Evolutionary conservation across 2,888 invertebrate genomes (phyloP).

Genomic region (Pecten maximus): DNA sequence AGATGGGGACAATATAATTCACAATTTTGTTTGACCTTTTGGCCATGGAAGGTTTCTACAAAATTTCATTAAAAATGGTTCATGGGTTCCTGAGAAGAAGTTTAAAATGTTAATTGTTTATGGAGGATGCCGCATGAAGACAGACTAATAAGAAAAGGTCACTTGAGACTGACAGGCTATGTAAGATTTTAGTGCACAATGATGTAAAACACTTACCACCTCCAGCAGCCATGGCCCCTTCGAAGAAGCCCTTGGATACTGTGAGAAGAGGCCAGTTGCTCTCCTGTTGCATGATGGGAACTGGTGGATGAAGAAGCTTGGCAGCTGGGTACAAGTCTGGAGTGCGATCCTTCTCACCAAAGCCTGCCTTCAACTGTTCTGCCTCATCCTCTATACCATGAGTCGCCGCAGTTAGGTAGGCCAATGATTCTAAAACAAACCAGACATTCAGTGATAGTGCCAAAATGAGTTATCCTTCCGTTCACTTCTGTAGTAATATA

Average conservation of each 20-base stretch:
- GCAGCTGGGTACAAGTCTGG: conserved; percentile 91
- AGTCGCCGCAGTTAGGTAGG: conserved; percentile 96
- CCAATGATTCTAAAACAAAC: conserved; percentile 86
- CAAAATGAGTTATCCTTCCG: no score
- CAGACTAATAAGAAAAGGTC: no score
- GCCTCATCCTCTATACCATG: conserved; percentile 93
- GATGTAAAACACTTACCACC: conserved; percentile 40
- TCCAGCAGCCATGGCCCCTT: conserved; percentile 82
- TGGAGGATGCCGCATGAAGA: no score
- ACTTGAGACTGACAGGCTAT: no score
- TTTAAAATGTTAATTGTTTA: no score
- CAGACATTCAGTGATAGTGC: background rate
- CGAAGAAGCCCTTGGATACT: conserved; percentile 89
- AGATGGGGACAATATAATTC: no score
- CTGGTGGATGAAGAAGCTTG: conserved; percentile 91
- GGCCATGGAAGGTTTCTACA: no score
- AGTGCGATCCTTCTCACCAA: conserved; percentile 86
- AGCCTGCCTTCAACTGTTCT: conserved; percentile 85
- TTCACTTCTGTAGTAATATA: no score
- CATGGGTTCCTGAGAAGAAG: no score
- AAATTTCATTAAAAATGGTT: no score
- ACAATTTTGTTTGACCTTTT: no score
- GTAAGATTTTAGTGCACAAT: no score
- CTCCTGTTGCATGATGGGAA: conserved; percentile 94
- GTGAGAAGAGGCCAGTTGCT: conserved; percentile 98